These are phyloP conservation scores for Neopelma chrysocephalum DNA, from an alignment of 2,797 vertebrate genomes.

Conservation along the genomic window DNA sequence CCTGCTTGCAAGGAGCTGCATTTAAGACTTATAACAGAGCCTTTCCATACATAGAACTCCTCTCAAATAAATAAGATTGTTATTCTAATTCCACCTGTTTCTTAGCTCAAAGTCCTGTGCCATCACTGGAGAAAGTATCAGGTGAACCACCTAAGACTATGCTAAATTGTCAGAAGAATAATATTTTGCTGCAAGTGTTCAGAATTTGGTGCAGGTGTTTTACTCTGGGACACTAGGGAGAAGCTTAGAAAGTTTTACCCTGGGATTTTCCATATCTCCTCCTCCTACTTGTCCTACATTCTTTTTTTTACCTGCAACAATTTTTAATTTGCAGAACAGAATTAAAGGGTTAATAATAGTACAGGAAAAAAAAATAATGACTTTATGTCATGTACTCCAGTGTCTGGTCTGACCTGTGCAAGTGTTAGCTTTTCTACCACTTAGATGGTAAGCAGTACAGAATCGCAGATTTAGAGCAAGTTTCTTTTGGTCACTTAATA, in stretches of 20 bases:
- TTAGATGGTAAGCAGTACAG: background rate
- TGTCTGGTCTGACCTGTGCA: background rate
- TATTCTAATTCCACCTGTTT: conserved; percentile 10
- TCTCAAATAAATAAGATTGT: background rate
- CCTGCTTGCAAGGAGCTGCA: background rate
- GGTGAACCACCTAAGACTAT: background rate
- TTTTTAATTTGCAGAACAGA: background rate
- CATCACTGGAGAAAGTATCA: background rate
- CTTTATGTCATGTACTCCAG: background rate
- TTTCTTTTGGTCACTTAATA: background rate
- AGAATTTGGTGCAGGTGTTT: background rate
- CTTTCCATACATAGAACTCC: background rate
- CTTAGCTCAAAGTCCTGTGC: background rate
- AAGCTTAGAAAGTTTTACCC: background rate
- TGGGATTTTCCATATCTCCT: background rate
- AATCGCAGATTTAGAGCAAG: background rate
- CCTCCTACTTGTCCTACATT: background rate
- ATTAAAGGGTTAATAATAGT: background rate
- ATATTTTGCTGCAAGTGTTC: background rate
- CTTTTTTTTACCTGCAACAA: background rate
- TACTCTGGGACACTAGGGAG: background rate
- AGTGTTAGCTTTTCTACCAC: background rate
- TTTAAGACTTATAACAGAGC: background rate
- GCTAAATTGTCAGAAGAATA: background rate
- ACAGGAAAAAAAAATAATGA: background rate